Conservation (phyloP, 2,797 vertebrate species). For the Passerculus sandwichensis region DNA sequence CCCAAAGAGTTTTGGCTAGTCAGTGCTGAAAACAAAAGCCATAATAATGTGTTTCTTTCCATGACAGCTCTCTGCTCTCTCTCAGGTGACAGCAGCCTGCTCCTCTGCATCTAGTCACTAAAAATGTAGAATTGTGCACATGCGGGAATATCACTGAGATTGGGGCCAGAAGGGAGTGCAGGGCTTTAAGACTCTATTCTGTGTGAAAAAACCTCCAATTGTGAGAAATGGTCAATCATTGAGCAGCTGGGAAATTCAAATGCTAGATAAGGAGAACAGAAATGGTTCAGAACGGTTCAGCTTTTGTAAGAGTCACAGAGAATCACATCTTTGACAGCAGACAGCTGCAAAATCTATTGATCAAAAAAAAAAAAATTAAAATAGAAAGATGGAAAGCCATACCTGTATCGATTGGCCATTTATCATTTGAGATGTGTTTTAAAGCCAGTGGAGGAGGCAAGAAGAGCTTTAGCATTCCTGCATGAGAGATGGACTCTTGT, state of each 20-base stretch:
- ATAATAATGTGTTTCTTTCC: background rate
- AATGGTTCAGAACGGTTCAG: background rate
- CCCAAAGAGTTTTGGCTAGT: background rate
- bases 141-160: background rate
- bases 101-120: background rate
- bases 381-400: background rate
- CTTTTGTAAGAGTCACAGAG: background rate
- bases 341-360: background rate
- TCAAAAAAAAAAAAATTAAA: background rate
- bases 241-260: slow-evolving; percentile 2
- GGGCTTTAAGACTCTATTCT: background rate
- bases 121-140: background rate
- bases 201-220: background rate
- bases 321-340: slow-evolving; percentile 17
- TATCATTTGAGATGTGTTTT: background rate
- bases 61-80: background rate
- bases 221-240: background rate
- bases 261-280: background rate
- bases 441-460: background rate
- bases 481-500: background rate
- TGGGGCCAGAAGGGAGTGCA: background rate
- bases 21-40: background rate
- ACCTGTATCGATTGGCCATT: background rate
- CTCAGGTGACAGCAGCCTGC: background rate
- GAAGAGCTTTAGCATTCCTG: background rate